phyloP scores from a whole-genome alignment of 2,888 invertebrate species.

The Calliopum simillimum region DNA sequence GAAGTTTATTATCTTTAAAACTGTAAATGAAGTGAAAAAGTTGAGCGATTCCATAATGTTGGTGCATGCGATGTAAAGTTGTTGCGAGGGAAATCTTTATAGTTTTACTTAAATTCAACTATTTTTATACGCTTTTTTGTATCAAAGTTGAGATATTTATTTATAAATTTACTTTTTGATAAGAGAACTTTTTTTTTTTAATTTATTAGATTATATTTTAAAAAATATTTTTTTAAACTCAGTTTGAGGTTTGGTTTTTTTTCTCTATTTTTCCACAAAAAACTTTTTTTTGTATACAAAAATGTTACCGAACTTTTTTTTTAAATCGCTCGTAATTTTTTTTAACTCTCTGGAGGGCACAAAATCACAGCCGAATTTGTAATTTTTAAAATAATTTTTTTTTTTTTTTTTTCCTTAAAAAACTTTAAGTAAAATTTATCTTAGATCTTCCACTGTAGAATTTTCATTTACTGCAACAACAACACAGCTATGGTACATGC shows the following conservation, averaged over 20 bases:
- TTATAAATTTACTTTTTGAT: too few species aligned
- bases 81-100: neutral
- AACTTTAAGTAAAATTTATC: too few species aligned
- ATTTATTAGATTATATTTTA: neutral
- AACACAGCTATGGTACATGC: neutral
- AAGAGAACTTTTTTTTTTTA: too few species aligned
- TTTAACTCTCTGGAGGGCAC: neutral
- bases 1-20: neutral
- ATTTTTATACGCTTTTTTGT: too few species aligned
- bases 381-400: neutral
- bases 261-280: neutral
- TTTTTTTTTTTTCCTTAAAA: neutral
- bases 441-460: neutral
- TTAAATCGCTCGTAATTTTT: too few species aligned
- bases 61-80: neutral
- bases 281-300: too few species aligned
- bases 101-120: neutral
- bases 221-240: neutral
- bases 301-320: too few species aligned
- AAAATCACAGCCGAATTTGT: neutral
- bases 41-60: constrained; percentile 2
- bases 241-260: neutral
- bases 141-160: too few species aligned
- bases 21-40: neutral
- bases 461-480: neutral